These are phyloP conservation scores for Genyomyrus donnyi DNA, from an alignment of 2,113 vertebrate genomes.

Conservation along the genomic window DNA sequence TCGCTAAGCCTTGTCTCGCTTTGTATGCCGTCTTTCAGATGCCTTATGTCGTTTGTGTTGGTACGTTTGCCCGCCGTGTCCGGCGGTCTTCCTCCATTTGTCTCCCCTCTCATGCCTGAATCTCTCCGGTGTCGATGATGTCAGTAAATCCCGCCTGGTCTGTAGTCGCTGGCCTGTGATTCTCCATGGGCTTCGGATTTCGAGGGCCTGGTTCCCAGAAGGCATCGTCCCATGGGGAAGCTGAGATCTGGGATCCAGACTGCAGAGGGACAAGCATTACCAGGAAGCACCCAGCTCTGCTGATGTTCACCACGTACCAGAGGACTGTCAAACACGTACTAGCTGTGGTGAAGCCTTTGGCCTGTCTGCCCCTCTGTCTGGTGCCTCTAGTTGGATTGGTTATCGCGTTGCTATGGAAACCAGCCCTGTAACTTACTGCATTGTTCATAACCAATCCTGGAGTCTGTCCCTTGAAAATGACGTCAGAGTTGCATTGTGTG, in stretches of 20 bases:
- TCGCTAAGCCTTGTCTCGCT: neutral
- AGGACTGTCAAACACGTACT: neutral
- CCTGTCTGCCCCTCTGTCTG: neutral
- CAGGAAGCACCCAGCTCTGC: neutral
- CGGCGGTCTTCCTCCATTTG: neutral
- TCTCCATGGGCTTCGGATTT: neutral
- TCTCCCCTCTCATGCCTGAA: neutral
- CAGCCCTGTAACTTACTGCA: neutral
- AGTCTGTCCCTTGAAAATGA: neutral
- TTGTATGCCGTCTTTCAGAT: neutral
- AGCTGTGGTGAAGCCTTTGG: neutral
- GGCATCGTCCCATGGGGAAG: neutral
- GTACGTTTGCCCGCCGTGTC: neutral
- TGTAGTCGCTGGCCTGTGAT: neutral
- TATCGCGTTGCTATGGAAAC: neutral
- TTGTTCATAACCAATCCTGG: neutral
- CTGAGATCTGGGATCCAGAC: neutral
- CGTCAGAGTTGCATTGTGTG: neutral
- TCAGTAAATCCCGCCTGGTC: slow-evolving; percentile 38
- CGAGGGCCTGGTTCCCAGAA: neutral
- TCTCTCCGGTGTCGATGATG: slow-evolving; percentile 20
- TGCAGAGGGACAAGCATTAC: neutral
- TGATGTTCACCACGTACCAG: neutral
- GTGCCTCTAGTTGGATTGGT: neutral
- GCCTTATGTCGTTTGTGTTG: neutral